A percentile compares a stretch with the other conserved stretches of the same genome.
These are phyloP conservation scores for Aphidius colemani DNA, from an alignment of 2,888 invertebrate genomes.

Conservation along the genomic window DNA sequence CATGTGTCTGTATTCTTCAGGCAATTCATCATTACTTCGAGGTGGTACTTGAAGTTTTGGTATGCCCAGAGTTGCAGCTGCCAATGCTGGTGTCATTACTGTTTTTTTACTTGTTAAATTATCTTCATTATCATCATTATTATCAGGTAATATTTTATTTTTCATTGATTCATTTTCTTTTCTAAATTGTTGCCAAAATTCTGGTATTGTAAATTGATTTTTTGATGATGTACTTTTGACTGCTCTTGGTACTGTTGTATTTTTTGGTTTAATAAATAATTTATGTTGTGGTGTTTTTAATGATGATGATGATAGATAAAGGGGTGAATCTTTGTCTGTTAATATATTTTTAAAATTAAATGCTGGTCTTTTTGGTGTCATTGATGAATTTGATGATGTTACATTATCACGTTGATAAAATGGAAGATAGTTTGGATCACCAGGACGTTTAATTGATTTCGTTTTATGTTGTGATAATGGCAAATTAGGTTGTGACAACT, in stretches of 20 bases:
- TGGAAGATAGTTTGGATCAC: background rate
- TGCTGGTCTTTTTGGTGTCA: too few relatives aligned
- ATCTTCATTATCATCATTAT: background rate
- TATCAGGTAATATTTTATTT: background rate
- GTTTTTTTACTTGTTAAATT: background rate
- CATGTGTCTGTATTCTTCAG: conserved; percentile 18
- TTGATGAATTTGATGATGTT: too few relatives aligned
- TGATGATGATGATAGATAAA: background rate
- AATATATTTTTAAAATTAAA: conserved; percentile 11
- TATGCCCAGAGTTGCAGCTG: background rate
- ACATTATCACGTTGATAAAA: too few relatives aligned
- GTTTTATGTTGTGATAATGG: background rate
- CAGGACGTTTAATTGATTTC: background rate
- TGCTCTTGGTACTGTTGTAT: too few relatives aligned
- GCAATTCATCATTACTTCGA: conserved; percentile 3
- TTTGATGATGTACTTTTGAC: background rate
- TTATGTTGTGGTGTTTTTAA: background rate
- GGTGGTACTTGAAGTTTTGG: background rate
- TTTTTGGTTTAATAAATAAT: too few relatives aligned
- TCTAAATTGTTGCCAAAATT: background rate
- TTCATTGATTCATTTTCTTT: background rate
- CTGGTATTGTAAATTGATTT: background rate
- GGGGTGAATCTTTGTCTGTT: conserved; percentile 22
- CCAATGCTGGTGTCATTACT: background rate
- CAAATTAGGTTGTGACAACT: background rate